Evolutionary conservation across 2,888 invertebrate genomes (phyloP).

Genomic region (Balanococcus diminutus): DNA sequence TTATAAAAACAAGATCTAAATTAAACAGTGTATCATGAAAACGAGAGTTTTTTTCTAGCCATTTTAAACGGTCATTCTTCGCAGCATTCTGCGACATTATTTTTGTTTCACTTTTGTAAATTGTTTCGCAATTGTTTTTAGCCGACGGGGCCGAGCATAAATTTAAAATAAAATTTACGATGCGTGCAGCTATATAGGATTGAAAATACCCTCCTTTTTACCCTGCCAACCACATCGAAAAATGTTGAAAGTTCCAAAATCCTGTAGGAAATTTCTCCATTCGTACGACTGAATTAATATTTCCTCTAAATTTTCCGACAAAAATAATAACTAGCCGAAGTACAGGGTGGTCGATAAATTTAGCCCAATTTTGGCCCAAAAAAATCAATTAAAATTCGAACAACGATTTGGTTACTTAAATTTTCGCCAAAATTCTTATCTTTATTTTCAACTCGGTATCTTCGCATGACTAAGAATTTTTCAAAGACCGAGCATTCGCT

Average conservation of each 20-base stretch:
- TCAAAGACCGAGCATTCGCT: not conserved
- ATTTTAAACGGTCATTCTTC: conserved; percentile 30
- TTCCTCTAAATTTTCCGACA: not conserved
- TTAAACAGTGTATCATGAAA: conserved; percentile 20
- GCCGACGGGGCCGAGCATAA: conserved; percentile 29
- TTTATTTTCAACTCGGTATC: not conserved
- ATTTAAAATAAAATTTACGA: conserved; percentile 42
- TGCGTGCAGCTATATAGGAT: not conserved
- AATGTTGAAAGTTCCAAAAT: conserved; percentile 15
- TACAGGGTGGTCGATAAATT: not conserved
- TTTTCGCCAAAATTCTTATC: not conserved
- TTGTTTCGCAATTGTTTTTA: conserved; percentile 42
- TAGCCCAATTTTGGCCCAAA: not conserved
- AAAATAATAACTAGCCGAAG: not conserved
- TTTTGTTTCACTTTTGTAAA: conserved; percentile 28
- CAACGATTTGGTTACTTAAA: not conserved
- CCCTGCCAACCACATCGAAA: not conserved
- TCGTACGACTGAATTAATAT: conserved; percentile 10
- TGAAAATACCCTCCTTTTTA: not conserved
- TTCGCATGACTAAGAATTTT: not conserved
- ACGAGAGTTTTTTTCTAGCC: not conserved
- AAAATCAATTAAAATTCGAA: not conserved
- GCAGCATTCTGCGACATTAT: not conserved
- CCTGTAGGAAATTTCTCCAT: not conserved
- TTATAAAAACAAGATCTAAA: conserved; percentile 35